Evolutionary conservation across 2,113 vertebrate species (phyloP).

Genomic region (Suncus etruscus): DNA sequence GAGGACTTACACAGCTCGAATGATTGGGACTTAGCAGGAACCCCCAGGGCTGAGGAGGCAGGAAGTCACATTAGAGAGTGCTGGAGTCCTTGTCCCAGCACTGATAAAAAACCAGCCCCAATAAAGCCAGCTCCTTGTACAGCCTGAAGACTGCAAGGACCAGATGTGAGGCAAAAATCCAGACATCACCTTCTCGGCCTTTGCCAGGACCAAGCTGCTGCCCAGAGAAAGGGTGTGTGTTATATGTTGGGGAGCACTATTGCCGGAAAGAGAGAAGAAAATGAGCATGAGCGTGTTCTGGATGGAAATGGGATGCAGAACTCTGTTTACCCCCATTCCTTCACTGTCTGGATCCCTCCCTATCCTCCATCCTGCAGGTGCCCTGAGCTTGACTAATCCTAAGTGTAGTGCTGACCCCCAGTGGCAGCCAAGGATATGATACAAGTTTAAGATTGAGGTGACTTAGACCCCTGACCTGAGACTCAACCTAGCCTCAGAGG

Average conservation of each 20-base stretch:
- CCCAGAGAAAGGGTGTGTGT: neutral
- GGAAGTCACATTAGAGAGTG: neutral
- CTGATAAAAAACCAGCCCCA: neutral
- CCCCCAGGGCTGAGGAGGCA: neutral
- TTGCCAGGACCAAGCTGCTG: neutral
- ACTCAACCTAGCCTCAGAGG: no score
- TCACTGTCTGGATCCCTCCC: neutral
- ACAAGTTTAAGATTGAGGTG: neutral
- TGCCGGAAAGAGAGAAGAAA: neutral
- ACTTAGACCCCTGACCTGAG: no score
- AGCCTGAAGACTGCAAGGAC: neutral
- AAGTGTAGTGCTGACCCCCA: conserved; percentile 61
- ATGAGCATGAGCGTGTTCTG: neutral
- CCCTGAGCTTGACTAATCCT: neutral
- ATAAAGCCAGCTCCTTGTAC: neutral
- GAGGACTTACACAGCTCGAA: no score
- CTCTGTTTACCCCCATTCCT: neutral
- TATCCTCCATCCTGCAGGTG: accelerated
- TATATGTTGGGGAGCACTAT: neutral
- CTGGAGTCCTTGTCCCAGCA: neutral
- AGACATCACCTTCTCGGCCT: neutral
- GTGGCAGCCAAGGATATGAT: conserved; percentile 42
- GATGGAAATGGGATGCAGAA: neutral
- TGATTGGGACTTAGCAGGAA: neutral
- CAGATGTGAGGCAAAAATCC: neutral